phyloP scores from a whole-genome alignment of 2,888 invertebrate genomes.

The Branchellion lobata region DNA sequence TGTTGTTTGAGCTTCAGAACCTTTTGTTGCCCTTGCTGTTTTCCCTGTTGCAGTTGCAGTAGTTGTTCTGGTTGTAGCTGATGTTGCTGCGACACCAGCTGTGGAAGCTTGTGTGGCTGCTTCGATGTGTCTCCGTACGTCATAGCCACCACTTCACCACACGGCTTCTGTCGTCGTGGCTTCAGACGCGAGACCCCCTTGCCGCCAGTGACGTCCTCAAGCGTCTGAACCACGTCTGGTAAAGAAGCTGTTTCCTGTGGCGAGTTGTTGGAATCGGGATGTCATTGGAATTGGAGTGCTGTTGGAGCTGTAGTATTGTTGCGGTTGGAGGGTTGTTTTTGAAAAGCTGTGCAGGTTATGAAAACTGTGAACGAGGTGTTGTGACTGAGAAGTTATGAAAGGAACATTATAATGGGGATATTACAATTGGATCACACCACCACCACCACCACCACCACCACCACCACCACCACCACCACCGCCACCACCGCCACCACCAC shows the following conservation, averaged over 20 bases:
- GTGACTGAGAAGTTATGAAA: background rate
- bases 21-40: background rate
- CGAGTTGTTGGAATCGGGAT: too few relatives aligned
- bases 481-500: too few relatives aligned
- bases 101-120: background rate
- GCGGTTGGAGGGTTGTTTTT: background rate
- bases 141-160: background rate
- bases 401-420: background rate
- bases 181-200: background rate
- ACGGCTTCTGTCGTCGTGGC: background rate
- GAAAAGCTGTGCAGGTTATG: too few relatives aligned
- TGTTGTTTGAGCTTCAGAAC: background rate
- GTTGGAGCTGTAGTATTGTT: background rate
- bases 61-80: background rate
- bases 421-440: background rate
- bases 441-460: too few relatives aligned
- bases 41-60: conserved; percentile 12
- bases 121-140: background rate
- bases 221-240: conserved; percentile 8
- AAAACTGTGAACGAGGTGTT: background rate
- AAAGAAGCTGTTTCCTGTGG: too few relatives aligned
- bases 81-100: background rate
- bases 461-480: too few relatives aligned
- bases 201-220: background rate
- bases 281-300: background rate